A percentile compares a stretch with the other conserved stretches of the same genome.
Conservation (phyloP, 2,888 invertebrate species). For the Germaria angustata region DNA sequence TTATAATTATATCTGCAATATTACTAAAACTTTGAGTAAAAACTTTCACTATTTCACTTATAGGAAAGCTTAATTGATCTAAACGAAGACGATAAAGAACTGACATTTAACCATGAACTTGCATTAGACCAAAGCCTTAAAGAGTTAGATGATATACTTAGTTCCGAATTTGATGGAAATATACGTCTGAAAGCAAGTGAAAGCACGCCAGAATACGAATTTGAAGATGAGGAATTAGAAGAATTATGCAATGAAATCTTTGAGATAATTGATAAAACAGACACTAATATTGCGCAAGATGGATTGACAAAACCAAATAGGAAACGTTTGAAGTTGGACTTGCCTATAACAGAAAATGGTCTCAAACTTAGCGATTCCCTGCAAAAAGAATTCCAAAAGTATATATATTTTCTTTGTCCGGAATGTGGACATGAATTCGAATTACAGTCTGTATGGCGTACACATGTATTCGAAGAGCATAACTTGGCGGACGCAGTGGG, state of each 20-base stretch:
- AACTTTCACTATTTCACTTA: conserved; percentile 45
- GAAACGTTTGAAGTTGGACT: conserved; percentile 63
- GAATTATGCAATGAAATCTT: conserved; percentile 72
- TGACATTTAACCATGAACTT: conserved; percentile 68
- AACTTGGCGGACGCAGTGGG: conserved; percentile 72
- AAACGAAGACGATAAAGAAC: conserved; percentile 63
- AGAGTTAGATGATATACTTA: conserved; percentile 73
- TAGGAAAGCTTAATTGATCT: conserved; percentile 73
- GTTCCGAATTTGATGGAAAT: conserved; percentile 65
- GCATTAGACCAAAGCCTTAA: conserved; percentile 74
- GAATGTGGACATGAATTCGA: conserved; percentile 73
- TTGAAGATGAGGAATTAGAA: conserved; percentile 66
- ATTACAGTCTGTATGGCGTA: conserved; percentile 72
- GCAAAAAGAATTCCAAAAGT: conserved; percentile 67
- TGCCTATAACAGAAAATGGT: conserved; percentile 14
- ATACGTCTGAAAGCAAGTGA: neutral
- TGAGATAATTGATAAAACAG: conserved; percentile 65
- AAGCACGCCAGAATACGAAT: neutral
- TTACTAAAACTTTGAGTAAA: too few relatives aligned
- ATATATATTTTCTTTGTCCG: conserved; percentile 73
- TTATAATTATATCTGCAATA: too few relatives aligned
- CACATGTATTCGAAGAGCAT: conserved; percentile 74
- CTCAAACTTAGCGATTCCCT: conserved; percentile 39
- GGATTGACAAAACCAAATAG: conserved; percentile 30
- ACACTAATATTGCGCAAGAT: neutral